Conservation (phyloP, 2,888 invertebrate species). For the Drosophila tanythrix region DNA sequence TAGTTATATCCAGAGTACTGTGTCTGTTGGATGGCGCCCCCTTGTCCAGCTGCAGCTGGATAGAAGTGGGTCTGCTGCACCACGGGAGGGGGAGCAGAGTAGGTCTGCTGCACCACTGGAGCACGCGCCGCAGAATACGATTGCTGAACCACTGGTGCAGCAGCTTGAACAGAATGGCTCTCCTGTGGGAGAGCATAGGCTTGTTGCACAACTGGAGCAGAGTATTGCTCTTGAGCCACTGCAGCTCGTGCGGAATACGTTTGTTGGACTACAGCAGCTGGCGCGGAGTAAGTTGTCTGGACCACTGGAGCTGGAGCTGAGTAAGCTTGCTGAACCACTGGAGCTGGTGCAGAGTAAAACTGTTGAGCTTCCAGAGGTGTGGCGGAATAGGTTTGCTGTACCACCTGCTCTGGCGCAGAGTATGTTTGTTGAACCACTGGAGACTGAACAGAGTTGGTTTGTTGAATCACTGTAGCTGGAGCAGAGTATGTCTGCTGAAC, state of each 20-base stretch:
- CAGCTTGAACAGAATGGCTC: background rate
- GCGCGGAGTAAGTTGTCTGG: background rate
- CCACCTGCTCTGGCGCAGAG: background rate
- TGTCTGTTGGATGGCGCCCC: slow-evolving; percentile 16
- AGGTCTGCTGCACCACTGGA: background rate
- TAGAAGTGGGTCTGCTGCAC: background rate
- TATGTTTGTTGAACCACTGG: background rate
- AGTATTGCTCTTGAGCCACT: background rate
- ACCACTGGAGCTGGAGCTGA: slow-evolving; percentile 6
- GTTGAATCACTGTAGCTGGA: background rate
- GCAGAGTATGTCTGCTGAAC: background rate
- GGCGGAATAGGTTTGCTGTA: background rate
- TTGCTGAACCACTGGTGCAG: background rate
- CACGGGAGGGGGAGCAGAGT: background rate
- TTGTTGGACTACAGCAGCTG: background rate
- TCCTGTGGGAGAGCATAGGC: background rate
- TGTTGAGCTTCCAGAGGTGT: background rate
- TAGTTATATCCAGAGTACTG: slow-evolving; percentile 45
- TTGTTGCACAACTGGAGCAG: background rate
- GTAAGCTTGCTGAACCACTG: slow-evolving; percentile 28
- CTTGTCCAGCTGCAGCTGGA: slow-evolving; percentile 24
- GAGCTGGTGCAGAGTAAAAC: background rate
- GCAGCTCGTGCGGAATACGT: background rate
- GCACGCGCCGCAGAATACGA: background rate
- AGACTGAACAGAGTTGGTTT: background rate